Percentiles rank a stretch among this genome's conserved stretches.
Evolutionary conservation across 2,113 vertebrate genomes (phyloP).

Genomic region (Piaya cayana): DNA sequence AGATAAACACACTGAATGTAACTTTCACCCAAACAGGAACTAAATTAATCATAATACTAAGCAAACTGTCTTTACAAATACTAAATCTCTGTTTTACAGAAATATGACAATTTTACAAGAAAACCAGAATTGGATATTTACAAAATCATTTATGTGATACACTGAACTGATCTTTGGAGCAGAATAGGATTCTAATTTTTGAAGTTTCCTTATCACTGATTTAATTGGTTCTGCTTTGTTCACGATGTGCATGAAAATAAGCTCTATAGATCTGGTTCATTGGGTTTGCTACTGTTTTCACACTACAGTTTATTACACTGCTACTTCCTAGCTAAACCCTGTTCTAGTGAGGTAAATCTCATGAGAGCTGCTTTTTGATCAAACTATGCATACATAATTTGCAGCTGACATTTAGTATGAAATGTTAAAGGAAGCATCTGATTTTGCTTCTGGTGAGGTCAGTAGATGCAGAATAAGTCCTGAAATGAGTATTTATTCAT

Average conservation of each 20-base stretch:
- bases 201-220: neutral
- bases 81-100: neutral
- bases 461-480: neutral
- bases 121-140: neutral
- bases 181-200: neutral
- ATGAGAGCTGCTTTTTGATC: neutral
- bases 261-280: neutral
- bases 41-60: neutral
- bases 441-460: neutral
- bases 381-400: neutral
- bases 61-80: neutral
- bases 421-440: neutral
- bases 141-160: neutral
- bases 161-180: neutral
- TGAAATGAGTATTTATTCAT: neutral
- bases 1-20: constrained; percentile 15
- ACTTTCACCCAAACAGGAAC: neutral
- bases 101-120: neutral
- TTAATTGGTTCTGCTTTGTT: neutral
- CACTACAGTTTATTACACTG: neutral
- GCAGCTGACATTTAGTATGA: neutral
- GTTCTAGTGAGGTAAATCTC: neutral
- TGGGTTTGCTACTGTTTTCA: neutral
- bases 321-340: neutral
- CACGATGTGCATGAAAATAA: neutral